Evolutionary conservation across 2,888 invertebrate species (phyloP), one percentile per base, ranked within the genome.

Genomic region (Cremastinae sp.): DNA sequence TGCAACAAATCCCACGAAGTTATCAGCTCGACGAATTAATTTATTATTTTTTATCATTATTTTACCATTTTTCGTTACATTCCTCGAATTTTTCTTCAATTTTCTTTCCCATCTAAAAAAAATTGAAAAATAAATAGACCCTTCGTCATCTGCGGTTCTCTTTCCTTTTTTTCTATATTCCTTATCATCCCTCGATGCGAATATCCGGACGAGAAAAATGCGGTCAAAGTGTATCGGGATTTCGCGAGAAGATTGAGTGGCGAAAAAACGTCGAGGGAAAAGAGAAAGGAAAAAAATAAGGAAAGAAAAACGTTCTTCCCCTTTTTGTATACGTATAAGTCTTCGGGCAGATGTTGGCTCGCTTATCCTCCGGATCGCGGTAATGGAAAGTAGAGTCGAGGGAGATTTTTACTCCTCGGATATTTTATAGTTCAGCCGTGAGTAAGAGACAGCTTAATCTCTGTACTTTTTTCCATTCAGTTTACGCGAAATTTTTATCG

Each of bases 401-500:
- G 59, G 69, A 71, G 39, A 45, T 66, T 75, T 79, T 84, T 81
- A 84, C 80, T 82, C 73, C 72, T 62, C 79, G 78, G 82, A 80
- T 84, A 83, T 80, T 86, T 87, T 86, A 87, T 86, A 85, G 85
- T 83, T 82, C 71, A 80, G 75, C 78, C 71, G 76, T 79, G 70
- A 80, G 81, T 79, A 83, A 82, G 79, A 74, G 86, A 86, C 86
- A 86, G 82, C 84, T 84, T 85, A 83, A 87, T 87, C 84, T 56
- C 80, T 82, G 86, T 86, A 85, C 85, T 87, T 59, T 59, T 70
- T 70, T 59, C 51, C 61, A 70, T 70, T 70, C 61, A 20, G 37
- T 61, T 53, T 70, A n/a, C n/a, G n/a, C n/a, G n/a, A n/a, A n/a
- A n/a, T n/a, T n/a, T n/a, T n/a, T n/a, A n/a, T n/a, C n/a, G n/a